These are phyloP conservation scores for honey bee (Apis mellifera) DNA, from an alignment of 1,140 invertebrate species.

Conservation along the genomic window DNA sequence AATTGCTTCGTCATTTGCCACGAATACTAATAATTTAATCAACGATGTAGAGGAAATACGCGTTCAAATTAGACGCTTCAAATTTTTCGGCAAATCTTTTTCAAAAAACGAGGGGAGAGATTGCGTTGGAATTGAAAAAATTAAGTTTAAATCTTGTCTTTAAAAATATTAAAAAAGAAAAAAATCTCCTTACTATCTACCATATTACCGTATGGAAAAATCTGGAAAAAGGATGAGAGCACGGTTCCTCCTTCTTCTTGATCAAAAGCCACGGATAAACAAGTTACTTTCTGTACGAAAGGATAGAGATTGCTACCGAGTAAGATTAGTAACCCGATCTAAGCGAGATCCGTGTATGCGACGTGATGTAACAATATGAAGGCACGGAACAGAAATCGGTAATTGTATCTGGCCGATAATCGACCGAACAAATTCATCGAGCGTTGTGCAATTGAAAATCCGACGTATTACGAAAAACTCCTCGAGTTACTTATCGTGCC, in stretches of 20 bases:
- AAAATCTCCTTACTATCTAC: too few species aligned
- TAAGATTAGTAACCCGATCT: constrained; percentile 40
- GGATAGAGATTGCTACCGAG: constrained; percentile 41
- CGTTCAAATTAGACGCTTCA: too few species aligned
- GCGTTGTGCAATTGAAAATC: constrained; percentile 20
- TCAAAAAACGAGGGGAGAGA: too few species aligned
- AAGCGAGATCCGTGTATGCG: constrained; percentile 27
- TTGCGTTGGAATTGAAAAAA: neutral
- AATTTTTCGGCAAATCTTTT: too few species aligned
- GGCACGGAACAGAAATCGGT: constrained; percentile 20
- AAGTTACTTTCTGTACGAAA: constrained; percentile 42
- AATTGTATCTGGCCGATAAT: constrained; percentile 39
- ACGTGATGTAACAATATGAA: constrained; percentile 48
- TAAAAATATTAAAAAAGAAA: too few species aligned
- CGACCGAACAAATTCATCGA: constrained; percentile 31
- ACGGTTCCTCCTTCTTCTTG: neutral
- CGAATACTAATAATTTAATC: neutral
- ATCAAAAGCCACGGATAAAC: constrained; percentile 35
- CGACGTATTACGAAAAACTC: neutral
- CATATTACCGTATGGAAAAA: neutral
- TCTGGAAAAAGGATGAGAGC: constrained; percentile 27
- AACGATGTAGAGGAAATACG: neutral
- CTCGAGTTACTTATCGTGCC: neutral
- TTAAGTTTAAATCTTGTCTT: neutral
- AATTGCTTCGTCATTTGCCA: neutral